phyloP scores from a whole-genome alignment of 2,113 vertebrate species.

The Takifugu bimaculatus region DNA sequence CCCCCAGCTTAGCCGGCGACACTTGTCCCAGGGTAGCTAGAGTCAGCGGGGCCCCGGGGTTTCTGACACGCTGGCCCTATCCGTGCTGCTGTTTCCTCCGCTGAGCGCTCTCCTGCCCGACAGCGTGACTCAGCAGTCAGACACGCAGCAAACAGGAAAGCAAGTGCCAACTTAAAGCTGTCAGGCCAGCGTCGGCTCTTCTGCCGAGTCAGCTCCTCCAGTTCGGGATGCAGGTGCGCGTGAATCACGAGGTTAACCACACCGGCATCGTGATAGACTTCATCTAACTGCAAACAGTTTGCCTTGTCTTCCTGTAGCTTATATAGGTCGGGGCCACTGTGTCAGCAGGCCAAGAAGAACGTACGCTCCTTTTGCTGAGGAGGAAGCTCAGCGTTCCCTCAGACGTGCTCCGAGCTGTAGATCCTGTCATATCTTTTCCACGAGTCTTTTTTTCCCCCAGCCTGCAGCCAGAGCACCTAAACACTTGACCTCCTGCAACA shows the following conservation, averaged over 20 bases:
- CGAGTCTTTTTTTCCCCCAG: not conserved
- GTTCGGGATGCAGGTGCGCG: conserved; percentile 2
- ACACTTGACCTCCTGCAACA: not conserved
- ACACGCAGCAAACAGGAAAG: conserved; percentile 51
- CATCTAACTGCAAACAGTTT: not conserved
- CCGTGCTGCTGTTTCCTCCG: conserved; percentile 50
- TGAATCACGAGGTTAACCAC: not conserved
- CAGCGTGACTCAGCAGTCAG: conserved; percentile 57
- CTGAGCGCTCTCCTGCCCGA: conserved; percentile 45
- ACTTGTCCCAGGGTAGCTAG: conserved; percentile 53
- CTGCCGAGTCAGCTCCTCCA: conserved; percentile 51
- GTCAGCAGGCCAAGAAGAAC: not conserved
- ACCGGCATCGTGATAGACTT: not conserved
- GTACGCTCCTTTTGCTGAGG: not conserved
- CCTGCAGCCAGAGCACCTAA: not conserved
- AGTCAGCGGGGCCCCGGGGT: conserved; percentile 53
- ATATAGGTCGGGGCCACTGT: conserved; percentile 1
- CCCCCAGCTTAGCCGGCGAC: conserved; percentile 38
- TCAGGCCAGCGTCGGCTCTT: conserved; percentile 37
- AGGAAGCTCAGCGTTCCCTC: not conserved
- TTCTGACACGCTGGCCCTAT: conserved; percentile 46
- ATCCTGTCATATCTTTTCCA: not conserved
- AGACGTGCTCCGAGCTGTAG: not conserved
- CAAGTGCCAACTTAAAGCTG: conserved; percentile 39
- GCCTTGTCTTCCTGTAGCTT: conserved; percentile 4